Conservation (phyloP, 2,797 vertebrate species). For the Malacoraja senta region DNA sequence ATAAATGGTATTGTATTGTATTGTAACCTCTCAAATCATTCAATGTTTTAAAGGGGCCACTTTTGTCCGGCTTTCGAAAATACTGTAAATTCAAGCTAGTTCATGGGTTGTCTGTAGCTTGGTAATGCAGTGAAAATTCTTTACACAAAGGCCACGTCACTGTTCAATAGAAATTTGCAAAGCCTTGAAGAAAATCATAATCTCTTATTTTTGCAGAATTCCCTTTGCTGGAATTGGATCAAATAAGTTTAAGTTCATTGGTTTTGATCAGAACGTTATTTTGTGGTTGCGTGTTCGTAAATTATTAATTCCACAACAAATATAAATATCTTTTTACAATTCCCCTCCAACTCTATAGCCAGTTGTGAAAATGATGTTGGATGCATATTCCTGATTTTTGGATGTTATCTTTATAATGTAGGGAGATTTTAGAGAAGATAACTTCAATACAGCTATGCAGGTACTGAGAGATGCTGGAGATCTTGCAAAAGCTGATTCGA, state of each 20-base stretch:
- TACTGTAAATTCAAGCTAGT: too few relatives aligned
- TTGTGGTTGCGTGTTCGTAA: background rate
- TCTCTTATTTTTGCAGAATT: background rate
- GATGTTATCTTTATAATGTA: slow-evolving; percentile 45
- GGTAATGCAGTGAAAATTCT: too few relatives aligned
- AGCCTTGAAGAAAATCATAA: background rate
- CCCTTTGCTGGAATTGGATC: background rate
- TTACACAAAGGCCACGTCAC: too few relatives aligned
- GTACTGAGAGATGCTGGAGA: slow-evolving; percentile 87
- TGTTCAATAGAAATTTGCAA: background rate
- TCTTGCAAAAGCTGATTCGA: slow-evolving; percentile 81
- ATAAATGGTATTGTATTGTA: too few relatives aligned
- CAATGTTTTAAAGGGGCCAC: too few relatives aligned
- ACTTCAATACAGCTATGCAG: slow-evolving; percentile 98
- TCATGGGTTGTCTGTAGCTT: too few relatives aligned
- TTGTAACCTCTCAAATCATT: too few relatives aligned
- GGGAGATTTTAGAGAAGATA: slow-evolving; percentile 98
- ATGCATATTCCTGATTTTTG: background rate
- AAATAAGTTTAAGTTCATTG: background rate
- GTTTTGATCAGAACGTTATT: background rate
- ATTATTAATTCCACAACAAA: background rate
- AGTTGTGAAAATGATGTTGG: background rate
- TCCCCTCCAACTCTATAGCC: background rate
- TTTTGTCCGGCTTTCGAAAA: too few relatives aligned
- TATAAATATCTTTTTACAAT: background rate